phyloP scores from a whole-genome alignment of 2,888 invertebrate genomes.

The Onthophagus sagittarius region DNA sequence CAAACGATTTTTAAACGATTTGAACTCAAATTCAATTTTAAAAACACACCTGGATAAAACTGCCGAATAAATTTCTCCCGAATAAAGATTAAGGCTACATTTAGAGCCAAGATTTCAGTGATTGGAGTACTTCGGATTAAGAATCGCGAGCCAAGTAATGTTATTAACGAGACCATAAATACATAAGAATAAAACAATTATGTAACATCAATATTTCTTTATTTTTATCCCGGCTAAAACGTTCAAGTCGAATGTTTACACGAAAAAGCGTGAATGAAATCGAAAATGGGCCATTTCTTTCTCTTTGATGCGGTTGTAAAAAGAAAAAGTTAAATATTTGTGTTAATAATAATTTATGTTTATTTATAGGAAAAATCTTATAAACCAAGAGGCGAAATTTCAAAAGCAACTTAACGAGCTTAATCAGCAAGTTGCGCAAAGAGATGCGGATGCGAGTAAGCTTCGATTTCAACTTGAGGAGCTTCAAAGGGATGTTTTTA shows the following conservation, averaged over 20 bases:
- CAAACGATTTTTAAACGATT: no score
- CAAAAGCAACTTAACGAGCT: slow-evolving; percentile 58
- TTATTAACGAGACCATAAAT: neutral
- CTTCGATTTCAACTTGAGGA: slow-evolving; percentile 57
- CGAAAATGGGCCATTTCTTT: neutral
- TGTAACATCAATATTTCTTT: neutral
- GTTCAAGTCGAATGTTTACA: neutral
- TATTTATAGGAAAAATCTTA: slow-evolving; percentile 58
- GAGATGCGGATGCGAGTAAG: slow-evolving; percentile 56
- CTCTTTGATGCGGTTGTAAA: neutral
- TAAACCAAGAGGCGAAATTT: slow-evolving; percentile 59
- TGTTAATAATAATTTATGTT: neutral
- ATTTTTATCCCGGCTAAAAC: neutral
- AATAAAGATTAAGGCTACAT: neutral
- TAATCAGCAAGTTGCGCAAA: slow-evolving; percentile 54
- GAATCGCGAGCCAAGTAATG: neutral
- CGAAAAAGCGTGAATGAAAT: neutral
- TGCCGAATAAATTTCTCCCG: neutral
- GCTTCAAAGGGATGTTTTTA: slow-evolving; percentile 58
- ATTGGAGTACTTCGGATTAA: neutral
- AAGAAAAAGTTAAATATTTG: neutral
- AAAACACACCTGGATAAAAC: neutral
- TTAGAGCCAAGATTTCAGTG: neutral
- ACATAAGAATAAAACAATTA: neutral
- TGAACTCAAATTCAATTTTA: no score